Conservation (phyloP, 2,797 vertebrate genomes). For the Danio tinwini region DNA sequence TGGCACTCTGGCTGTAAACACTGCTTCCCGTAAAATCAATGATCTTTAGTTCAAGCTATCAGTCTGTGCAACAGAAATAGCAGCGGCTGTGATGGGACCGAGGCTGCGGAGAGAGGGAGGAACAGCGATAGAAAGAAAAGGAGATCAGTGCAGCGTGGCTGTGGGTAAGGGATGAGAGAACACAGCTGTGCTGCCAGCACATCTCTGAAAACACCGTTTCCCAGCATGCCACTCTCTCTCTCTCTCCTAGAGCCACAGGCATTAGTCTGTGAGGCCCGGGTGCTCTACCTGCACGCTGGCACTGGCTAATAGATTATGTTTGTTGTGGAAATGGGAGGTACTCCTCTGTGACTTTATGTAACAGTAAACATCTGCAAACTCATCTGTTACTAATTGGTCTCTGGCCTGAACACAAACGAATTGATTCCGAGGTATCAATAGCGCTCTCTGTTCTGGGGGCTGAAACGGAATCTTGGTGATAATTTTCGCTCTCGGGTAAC, state of each 20-base stretch:
- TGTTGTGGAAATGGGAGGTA: slow-evolving; percentile 57
- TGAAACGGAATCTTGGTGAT: slow-evolving; percentile 73
- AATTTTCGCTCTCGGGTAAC: slow-evolving; percentile 71
- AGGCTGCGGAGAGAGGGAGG: slow-evolving; percentile 54
- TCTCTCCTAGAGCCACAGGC: slow-evolving; percentile 9
- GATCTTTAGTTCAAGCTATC: slow-evolving; percentile 95
- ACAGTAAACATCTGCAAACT: slow-evolving; percentile 55
- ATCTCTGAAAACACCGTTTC: slow-evolving; percentile 41
- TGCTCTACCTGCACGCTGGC: slow-evolving; percentile 16
- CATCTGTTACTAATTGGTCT: slow-evolving; percentile 52
- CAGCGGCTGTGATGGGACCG: slow-evolving; percentile 80
- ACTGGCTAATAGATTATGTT: slow-evolving; percentile 49
- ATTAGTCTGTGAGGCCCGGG: slow-evolving; percentile 14
- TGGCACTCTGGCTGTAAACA: slow-evolving; percentile 99
- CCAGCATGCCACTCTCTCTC: slow-evolving; percentile 52
- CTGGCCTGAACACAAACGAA: slow-evolving; percentile 69
- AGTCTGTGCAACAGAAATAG: slow-evolving; percentile 88
- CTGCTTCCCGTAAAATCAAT: slow-evolving; percentile 99
- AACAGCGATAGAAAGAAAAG: slow-evolving; percentile 10
- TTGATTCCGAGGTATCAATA: slow-evolving; percentile 73
- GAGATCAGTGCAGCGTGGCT: slow-evolving; percentile 67
- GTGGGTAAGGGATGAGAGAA: slow-evolving; percentile 66
- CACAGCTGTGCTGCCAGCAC: slow-evolving; percentile 60
- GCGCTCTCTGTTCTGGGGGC: slow-evolving; percentile 72
- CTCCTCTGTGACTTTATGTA: slow-evolving; percentile 46